Evolutionary conservation across 2,888 invertebrate genomes (phyloP), one percentile per base, ranked within the genome.

Genomic region (Heliothis peltigera): DNA sequence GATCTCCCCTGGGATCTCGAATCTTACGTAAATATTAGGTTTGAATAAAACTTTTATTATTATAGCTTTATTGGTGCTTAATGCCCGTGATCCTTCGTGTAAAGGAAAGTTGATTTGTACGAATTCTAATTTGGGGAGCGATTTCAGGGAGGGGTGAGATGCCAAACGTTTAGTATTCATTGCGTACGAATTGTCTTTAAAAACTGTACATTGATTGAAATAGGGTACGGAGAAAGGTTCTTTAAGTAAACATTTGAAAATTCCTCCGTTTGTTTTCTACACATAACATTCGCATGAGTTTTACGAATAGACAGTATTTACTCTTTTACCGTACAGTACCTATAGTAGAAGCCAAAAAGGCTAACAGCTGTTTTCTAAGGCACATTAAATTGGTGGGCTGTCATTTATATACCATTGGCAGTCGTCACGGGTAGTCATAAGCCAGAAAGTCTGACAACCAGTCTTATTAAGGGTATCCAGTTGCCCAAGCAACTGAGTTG

Each of bases 11-110:
- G 86, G 79, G 83, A 80, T 64, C 83, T 83, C 77, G 83, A 85
- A 86, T 90, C 90, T 91, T 91, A 83, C 85, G 87, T 87, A 91
- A 93, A 92, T 92, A 92, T 92, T 92, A 87, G 88, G 87, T 87
- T 89, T 85, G 87, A 87, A 90, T 90, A 88, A 89, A 93, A 92
- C 82, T 92, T 91, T 90, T 90, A 90, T 89, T 89, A 87, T 89
- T 86, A 89, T 84, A 81, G 79, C 85, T 87, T 89, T 89, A 91
- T 89, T 89, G 89, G 82, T 83, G 77, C 71, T 85, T 85, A 86
- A 87, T 86, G 79, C 78, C 73, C 77, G 76, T 81, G 81, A 77
- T 77, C 72, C 70, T 76, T 77, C 76, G 73, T 74, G 61, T 71
- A 77, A 82, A 77, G 79, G 56, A 82, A 82, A 80, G 80, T 80